Evolutionary conservation across 2,113 vertebrate species (phyloP).

Genomic region (Crotalus horridus): DNA sequence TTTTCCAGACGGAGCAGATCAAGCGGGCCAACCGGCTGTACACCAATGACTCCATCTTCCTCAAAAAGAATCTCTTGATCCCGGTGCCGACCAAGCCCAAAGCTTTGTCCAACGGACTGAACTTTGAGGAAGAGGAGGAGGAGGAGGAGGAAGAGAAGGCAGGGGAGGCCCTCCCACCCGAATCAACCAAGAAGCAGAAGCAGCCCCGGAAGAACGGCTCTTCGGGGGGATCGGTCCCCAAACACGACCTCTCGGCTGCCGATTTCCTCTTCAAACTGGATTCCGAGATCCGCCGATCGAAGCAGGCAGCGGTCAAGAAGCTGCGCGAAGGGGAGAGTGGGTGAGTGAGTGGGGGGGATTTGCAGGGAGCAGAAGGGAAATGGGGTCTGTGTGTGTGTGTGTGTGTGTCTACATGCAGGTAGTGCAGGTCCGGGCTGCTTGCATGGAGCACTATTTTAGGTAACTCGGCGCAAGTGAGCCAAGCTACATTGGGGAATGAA

Average conservation of each 20-base stretch:
- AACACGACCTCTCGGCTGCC: conserved; percentile 74
- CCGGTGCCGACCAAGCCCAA: conserved; percentile 69
- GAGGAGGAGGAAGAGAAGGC: conserved; percentile 30
- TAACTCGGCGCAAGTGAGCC: neutral
- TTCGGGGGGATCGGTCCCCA: accelerated
- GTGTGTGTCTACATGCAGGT: neutral
- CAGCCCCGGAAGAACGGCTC: neutral
- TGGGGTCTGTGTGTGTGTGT: accelerated
- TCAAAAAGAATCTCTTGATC: conserved; percentile 83
- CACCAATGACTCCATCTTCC: conserved; percentile 91
- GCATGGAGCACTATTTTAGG: neutral
- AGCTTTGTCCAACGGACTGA: conserved; percentile 44
- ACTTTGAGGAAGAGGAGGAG: conserved; percentile 51
- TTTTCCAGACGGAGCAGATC: conserved; percentile 87
- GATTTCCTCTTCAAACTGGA: conserved; percentile 86
- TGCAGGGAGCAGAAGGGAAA: neutral
- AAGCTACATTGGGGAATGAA: neutral
- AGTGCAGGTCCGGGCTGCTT: neutral
- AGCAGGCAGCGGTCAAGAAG: conserved; percentile 77
- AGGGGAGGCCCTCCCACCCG: accelerated
- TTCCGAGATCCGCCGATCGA: conserved; percentile 80
- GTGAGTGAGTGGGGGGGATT: conserved; percentile 56
- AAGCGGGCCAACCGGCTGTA: conserved; percentile 90
- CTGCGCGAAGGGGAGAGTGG: conserved; percentile 60
- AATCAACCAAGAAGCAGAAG: neutral